These are phyloP conservation scores for Coelinius sp. DNA, from an alignment of 2,888 invertebrate species.

Conservation along the genomic window DNA sequence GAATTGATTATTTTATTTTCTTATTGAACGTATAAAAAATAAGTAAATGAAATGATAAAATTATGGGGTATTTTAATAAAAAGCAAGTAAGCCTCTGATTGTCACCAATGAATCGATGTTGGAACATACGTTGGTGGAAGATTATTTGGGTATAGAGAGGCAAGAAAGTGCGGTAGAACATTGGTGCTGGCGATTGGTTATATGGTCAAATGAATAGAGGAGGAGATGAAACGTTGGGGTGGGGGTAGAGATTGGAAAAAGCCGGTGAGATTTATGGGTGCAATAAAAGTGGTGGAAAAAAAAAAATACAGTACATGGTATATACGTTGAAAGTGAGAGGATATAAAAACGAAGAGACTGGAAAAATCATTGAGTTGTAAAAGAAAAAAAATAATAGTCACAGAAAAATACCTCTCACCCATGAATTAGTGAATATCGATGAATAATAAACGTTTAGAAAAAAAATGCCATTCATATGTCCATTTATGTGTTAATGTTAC, in stretches of 20 bases:
- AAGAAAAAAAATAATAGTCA: background rate
- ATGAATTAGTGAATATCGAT: conserved; percentile 4
- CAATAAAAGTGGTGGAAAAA: conserved; percentile 26
- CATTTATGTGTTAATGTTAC: background rate
- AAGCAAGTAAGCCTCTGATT: background rate
- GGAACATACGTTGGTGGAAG: conserved; percentile 19
- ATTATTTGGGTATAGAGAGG: conserved; percentile 18
- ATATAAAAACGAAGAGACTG: background rate
- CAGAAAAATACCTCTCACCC: background rate
- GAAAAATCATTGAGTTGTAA: background rate
- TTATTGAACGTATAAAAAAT: background rate
- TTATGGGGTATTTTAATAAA: background rate
- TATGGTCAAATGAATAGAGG: background rate
- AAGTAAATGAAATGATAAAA: background rate
- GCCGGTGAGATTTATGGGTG: conserved; percentile 28
- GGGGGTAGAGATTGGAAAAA: conserved; percentile 26
- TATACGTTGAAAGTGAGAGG: conserved; percentile 7
- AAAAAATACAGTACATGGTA: conserved; percentile 18
- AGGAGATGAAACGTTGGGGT: conserved; percentile 1
- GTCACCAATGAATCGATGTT: conserved; percentile 20
- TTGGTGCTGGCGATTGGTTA: conserved; percentile 7
- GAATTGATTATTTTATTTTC: background rate
- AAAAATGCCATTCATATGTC: background rate
- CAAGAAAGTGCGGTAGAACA: conserved; percentile 24
- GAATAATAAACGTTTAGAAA: background rate